Percentiles rank a stretch among this genome's conserved stretches.
These are phyloP conservation scores for Episyrphus balteatus DNA, from an alignment of 1,140 invertebrate genomes.

Conservation along the genomic window DNA sequence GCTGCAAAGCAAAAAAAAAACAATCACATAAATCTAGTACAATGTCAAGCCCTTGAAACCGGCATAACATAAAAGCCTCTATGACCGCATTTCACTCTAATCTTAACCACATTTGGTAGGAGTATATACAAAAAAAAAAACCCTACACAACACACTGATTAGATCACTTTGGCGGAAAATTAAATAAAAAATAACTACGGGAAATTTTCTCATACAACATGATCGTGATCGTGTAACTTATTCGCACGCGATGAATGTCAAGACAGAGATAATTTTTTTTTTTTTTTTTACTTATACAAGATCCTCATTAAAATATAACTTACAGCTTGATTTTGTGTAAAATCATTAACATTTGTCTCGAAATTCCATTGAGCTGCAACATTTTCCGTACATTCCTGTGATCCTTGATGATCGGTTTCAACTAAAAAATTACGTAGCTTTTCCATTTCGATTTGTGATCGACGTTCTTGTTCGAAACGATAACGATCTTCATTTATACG, in stretches of 20 bases:
- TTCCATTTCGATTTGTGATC: constrained; percentile 29
- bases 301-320: constrained; percentile 40
- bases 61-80: not conserved
- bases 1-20: constrained; percentile 7
- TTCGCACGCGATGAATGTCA: no score
- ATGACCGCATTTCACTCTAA: not conserved
- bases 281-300: no score
- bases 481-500: constrained; percentile 19
- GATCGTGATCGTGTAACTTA: no score
- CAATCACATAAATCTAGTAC: not conserved
- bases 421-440: constrained; percentile 44
- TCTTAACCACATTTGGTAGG: not conserved
- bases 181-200: no score
- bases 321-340: constrained; percentile 68
- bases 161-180: no score
- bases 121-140: not conserved
- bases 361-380: constrained; percentile 78
- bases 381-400: constrained; percentile 67
- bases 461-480: constrained; percentile 29
- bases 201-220: no score
- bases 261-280: no score
- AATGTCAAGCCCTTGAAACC: constrained; percentile 1
- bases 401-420: constrained; percentile 57
- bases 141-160: not conserved
- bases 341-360: constrained; percentile 75